Conservation (phyloP, 2,797 vertebrate species). For the Neosilurus hyrtlii region DNA sequence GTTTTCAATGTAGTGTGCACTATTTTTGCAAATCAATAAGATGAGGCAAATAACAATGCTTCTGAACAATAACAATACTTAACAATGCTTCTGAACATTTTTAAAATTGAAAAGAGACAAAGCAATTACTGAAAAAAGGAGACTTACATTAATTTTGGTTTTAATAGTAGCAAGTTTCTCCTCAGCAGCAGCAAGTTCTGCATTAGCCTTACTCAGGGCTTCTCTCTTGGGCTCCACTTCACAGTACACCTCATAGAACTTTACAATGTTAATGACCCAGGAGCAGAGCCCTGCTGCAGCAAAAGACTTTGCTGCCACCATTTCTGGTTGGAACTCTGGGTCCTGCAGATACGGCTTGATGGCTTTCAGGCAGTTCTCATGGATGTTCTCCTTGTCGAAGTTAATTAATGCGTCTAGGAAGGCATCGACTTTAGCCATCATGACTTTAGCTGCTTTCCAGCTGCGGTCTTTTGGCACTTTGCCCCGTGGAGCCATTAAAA, state of each 20-base stretch:
- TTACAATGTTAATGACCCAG: conserved; percentile 92
- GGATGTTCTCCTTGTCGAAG: conserved; percentile 94
- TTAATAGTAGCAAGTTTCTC: conserved; percentile 86
- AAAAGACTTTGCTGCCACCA: conserved; percentile 83
- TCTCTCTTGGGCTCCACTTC: conserved; percentile 94
- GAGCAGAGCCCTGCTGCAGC: conserved; percentile 92
- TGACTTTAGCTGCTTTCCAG: conserved; percentile 88
- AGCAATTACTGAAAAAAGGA: background rate
- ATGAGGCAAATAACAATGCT: too few relatives aligned
- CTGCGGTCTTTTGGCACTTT: conserved; percentile 90
- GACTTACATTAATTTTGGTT: conserved; percentile 86
- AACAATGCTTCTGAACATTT: conserved; percentile 3
- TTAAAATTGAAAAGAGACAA: background rate
- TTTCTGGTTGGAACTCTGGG: conserved; percentile 83
- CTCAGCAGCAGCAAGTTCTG: conserved; percentile 84
- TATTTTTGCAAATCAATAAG: background rate
- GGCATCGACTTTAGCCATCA: conserved; percentile 88
- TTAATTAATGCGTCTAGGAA: conserved; percentile 87
- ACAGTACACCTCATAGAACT: conserved; percentile 85
- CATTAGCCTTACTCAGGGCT: conserved; percentile 83
- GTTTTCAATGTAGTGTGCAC: background rate
- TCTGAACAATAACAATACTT: background rate
- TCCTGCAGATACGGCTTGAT: conserved; percentile 87
- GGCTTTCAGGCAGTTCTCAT: conserved; percentile 87
- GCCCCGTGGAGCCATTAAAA: conserved; percentile 80